Evolutionary conservation across 2,888 invertebrate species (phyloP), one percentile per base, ranked within the genome.

Genomic region (Drosophila mulleri): DNA sequence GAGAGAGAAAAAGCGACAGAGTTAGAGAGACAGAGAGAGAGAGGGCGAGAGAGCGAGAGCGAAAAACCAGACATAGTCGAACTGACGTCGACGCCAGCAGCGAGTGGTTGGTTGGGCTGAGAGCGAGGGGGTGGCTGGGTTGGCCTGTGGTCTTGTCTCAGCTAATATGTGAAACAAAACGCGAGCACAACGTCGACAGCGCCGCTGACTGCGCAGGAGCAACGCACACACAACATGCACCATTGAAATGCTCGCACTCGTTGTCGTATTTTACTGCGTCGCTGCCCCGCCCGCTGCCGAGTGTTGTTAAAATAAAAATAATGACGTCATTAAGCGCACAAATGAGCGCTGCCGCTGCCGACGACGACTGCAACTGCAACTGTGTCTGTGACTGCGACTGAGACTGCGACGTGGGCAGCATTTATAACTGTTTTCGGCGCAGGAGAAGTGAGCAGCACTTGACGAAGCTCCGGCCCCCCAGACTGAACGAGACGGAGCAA

Each of bases 241-340:
- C 76, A 77, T 77, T 81, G 82, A 72, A 81, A 64, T 72, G 45
- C 54, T 81, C 50, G 78, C 61, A 78, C 67, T 77, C 82, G 77
- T 81, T 53, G 82, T 81, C 77, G 77, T 79, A 82, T 82, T 79
- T 79, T 82, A 79, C 82, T 68, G 54, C 75, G 59, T 68, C 68
- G 74, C 82, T 68, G 75, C 59, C 53, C 83, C 68, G 63, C 73
- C 83, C 64, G 68, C 80, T 72, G 48, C 66, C 75, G 68, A 69
- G 72, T 71, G 89, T 87, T 90, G 90, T 90, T 89, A 87, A 87
- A 87, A 87, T 90, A 87, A 87, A 86, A 87, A 87, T 87, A 87
- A 87, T 87, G 86, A 87, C 86, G 86, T 87, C 86, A 87, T 87
- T 87, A 87, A 84, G 90, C 80, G 80, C 90, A 85, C 86, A 87